These are phyloP conservation scores for Drosophila watanabei DNA, from an alignment of 1,140 invertebrate genomes.

Conservation along the genomic window DNA sequence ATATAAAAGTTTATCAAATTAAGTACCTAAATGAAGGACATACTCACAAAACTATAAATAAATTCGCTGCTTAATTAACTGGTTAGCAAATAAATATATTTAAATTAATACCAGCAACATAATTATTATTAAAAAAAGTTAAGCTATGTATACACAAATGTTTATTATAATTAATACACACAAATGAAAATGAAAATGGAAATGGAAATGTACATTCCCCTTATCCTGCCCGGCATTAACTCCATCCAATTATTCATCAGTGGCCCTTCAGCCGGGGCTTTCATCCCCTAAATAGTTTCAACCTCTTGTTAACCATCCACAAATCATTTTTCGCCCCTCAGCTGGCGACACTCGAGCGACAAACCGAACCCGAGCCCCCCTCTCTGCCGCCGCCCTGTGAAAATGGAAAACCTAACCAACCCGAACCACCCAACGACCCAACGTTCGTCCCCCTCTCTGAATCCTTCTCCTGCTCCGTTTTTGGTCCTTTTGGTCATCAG, in stretches of 20 bases:
- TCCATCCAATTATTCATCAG: slow-evolving; percentile 48
- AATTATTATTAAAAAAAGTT: slow-evolving; percentile 5
- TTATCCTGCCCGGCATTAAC: slow-evolving; percentile 17
- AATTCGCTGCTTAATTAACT: slow-evolving; percentile 4
- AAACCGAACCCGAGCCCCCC: slow-evolving; percentile 19
- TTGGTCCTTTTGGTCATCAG: slow-evolving; percentile 67
- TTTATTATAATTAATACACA: slow-evolving; percentile 42
- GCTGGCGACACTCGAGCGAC: slow-evolving; percentile 57
- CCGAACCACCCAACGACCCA: slow-evolving; percentile 18
- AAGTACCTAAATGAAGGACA: background rate
- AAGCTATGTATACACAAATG: slow-evolving; percentile 4
- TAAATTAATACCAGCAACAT: background rate
- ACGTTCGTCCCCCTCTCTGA: background rate
- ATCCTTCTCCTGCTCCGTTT: background rate
- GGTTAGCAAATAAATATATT: background rate
- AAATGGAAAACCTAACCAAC: slow-evolving; percentile 48
- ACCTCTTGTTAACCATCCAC: slow-evolving; percentile 61
- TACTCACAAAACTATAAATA: background rate
- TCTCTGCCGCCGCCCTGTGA: background rate
- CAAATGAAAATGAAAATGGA: slow-evolving; percentile 26
- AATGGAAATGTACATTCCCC: slow-evolving; percentile 9
- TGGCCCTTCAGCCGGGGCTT: slow-evolving; percentile 35
- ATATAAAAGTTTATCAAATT: background rate
- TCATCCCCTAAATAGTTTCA: slow-evolving; percentile 64
- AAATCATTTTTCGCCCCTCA: slow-evolving; percentile 63